A percentile compares a stretch with the other conserved stretches of the same genome.
phyloP scores from a whole-genome alignment of 2,113 vertebrate species.

The Chamaea fasciata region DNA sequence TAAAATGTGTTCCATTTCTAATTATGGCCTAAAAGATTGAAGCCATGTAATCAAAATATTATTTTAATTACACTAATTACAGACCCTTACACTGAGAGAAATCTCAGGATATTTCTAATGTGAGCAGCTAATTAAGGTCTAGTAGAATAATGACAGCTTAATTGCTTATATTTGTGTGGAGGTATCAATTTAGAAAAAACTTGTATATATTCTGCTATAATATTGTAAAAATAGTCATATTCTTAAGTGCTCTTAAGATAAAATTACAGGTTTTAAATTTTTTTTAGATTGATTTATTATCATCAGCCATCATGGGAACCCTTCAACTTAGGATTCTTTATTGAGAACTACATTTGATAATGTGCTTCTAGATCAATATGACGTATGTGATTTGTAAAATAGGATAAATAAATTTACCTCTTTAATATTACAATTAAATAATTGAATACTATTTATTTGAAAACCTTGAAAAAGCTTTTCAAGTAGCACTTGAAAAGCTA shows the following conservation, averaged over 20 bases:
- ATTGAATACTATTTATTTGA: not conserved
- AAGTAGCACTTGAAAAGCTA: not conserved
- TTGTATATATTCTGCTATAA: not conserved
- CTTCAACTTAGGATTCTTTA: not conserved
- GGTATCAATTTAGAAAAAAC: slow-evolving; percentile 32
- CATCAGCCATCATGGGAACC: not conserved
- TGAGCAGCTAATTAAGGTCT: slow-evolving; percentile 54
- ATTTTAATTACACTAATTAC: slow-evolving; percentile 64
- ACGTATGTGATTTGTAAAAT: not conserved
- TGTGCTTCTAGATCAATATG: not conserved
- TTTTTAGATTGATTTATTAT: not conserved
- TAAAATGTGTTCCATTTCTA: slow-evolving; percentile 10
- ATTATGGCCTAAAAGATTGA: slow-evolving; percentile 35
- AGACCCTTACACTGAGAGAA: slow-evolving; percentile 25
- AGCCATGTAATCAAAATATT: slow-evolving; percentile 59
- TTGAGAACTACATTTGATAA: not conserved
- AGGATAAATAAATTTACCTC: not conserved
- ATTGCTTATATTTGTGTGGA: slow-evolving; percentile 39
- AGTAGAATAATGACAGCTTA: slow-evolving; percentile 27
- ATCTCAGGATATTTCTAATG: slow-evolving; percentile 49
- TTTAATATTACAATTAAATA: not conserved
- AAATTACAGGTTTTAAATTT: not conserved
- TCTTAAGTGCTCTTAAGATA: not conserved
- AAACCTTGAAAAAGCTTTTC: too few relatives aligned
- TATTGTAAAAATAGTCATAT: not conserved